A percentile compares a stretch with the other conserved stretches of the same genome.
Evolutionary conservation across 2,113 vertebrate genomes (phyloP).

Genomic region (Anas platyrhynchos): DNA sequence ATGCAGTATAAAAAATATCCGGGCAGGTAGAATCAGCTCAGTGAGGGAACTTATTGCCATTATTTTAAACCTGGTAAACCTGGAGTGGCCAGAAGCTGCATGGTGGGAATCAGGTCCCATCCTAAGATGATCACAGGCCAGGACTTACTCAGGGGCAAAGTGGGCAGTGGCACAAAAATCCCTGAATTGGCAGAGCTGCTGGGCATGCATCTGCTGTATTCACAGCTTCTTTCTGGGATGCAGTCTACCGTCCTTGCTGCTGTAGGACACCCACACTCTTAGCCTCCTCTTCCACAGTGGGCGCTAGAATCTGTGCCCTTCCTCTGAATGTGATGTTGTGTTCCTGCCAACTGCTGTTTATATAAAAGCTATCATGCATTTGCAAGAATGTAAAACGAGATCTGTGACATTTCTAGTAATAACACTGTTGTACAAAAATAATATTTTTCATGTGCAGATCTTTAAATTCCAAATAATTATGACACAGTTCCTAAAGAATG

Average conservation of each 20-base stretch:
- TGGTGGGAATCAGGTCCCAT: not conserved
- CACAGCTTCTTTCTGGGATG: not conserved
- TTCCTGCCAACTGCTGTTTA: not conserved
- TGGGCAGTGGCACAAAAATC: not conserved
- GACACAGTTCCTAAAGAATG: not conserved
- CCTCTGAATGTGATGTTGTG: not conserved
- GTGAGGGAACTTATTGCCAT: not conserved
- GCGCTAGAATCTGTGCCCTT: not conserved
- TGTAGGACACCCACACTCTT: not conserved
- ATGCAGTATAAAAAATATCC: not conserved
- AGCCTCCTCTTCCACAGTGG: not conserved
- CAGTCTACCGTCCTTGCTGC: not conserved
- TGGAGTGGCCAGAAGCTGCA: not conserved
- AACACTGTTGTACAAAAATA: not conserved
- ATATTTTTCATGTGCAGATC: not conserved
- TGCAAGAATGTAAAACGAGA: not conserved
- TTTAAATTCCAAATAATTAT: not conserved
- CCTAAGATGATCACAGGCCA: not conserved
- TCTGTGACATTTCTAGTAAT: not conserved
- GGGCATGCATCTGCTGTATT: not conserved
- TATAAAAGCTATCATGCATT: not conserved
- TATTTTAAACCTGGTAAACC: not conserved
- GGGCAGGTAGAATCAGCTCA: not conserved
- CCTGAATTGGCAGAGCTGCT: rapidly evolving
- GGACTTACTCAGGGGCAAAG: not conserved